phyloP scores from a whole-genome alignment of 2,888 invertebrate genomes.

The Sesamia inferens region DNA sequence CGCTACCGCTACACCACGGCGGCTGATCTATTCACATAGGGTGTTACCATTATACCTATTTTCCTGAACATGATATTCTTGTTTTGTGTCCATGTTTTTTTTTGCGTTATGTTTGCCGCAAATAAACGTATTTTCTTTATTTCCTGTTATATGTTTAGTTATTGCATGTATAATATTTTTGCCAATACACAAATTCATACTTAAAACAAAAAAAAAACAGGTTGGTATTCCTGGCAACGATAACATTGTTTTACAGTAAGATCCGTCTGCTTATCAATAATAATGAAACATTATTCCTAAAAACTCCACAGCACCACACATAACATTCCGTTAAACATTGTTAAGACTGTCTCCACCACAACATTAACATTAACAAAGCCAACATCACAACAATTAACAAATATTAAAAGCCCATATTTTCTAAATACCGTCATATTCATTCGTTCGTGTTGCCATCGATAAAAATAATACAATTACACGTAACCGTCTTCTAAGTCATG shows the following conservation, averaged over 20 bases:
- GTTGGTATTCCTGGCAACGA: background rate
- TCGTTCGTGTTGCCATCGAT: conserved; percentile 15
- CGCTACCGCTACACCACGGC: too few relatives aligned
- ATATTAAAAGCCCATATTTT: conserved; percentile 13
- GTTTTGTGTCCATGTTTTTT: too few relatives aligned
- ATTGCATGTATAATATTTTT: background rate
- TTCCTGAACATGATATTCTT: too few relatives aligned
- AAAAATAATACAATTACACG: conserved; percentile 33
- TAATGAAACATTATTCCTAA: background rate
- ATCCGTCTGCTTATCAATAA: background rate
- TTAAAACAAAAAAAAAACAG: background rate
- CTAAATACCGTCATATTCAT: conserved; percentile 1
- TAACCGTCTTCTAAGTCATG: conserved; percentile 37
- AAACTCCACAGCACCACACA: conserved; percentile 13
- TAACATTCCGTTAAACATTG: background rate
- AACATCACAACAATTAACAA: conserved; percentile 26
- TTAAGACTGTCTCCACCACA: conserved; percentile 10
- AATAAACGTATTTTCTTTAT: too few relatives aligned
- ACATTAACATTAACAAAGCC: conserved; percentile 10
- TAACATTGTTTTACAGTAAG: background rate
- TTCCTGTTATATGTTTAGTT: too few relatives aligned
- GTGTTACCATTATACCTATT: too few relatives aligned
- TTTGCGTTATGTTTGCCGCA: too few relatives aligned
- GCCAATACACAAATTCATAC: background rate
- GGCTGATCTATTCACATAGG: too few relatives aligned